Evolutionary conservation across 2,888 invertebrate species (phyloP).

Genomic region (Melitaea athalia): DNA sequence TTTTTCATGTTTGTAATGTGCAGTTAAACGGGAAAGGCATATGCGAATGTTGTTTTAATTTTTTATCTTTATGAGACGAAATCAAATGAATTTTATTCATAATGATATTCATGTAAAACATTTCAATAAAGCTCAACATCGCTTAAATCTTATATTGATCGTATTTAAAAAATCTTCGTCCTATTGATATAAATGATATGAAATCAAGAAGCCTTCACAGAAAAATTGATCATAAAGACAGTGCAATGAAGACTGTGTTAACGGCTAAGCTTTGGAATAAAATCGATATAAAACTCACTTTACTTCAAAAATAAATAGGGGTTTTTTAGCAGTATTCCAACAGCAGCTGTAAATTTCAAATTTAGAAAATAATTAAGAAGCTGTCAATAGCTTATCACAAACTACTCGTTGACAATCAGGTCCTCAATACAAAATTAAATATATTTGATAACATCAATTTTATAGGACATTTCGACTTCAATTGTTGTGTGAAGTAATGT

Average conservation of each 20-base stretch:
- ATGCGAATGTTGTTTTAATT: conserved; percentile 3
- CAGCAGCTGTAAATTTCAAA: too few relatives aligned
- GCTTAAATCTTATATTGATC: background rate
- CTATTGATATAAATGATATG: background rate
- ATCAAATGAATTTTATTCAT: background rate
- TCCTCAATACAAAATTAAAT: too few relatives aligned
- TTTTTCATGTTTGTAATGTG: background rate
- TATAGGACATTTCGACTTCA: too few relatives aligned
- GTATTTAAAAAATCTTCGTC: background rate
- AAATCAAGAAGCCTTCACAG: background rate
- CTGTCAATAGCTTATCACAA: too few relatives aligned
- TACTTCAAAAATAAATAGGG: background rate
- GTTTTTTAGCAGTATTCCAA: background rate
- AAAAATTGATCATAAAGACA: background rate
- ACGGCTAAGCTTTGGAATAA: conserved; percentile 5
- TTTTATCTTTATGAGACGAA: background rate
- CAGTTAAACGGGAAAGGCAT: background rate
- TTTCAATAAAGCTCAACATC: background rate
- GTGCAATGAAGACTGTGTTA: background rate
- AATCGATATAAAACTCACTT: conserved; percentile 4
- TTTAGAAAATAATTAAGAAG: too few relatives aligned
- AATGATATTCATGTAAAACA: background rate
- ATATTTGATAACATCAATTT: too few relatives aligned
- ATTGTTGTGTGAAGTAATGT: too few relatives aligned
- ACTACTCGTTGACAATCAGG: too few relatives aligned